Evolutionary conservation across 2,797 vertebrate genomes (phyloP), one percentile per base, ranked within the genome.

Genomic region (Adelosebastes latens): DNA sequence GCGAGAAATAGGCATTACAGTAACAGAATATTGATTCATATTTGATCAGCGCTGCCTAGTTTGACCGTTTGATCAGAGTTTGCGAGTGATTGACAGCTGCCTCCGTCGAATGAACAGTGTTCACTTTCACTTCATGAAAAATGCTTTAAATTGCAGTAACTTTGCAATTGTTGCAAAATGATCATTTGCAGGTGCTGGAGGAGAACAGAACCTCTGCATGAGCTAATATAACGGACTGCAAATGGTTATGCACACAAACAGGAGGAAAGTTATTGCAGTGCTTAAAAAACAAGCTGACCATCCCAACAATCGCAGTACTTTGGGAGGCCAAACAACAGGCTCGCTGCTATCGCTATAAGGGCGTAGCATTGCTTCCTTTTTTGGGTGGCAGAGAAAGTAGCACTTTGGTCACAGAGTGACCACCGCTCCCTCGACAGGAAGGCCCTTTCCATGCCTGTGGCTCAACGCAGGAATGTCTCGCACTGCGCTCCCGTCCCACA

Each of bases 381-480:
- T 91, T 79, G 79, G 90, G 86, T 67, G 86, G 79, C 39, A 68
- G 39, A 87, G 76, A 87, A 91, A 86, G 88, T 61, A 85, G 76
- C 85, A 78, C 36, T 89, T 80, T 85, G 90, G 89, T 90, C 73
- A 60, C 66, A 79, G 53, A 79, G 71, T 82, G 90, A 92, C 90
- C 88, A 74, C 79, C 9, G 63, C 75, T 88, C 73, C 80, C 82
- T 63, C 78, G 71, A 80, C 59, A 86, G 83, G 86, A 91, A 88
- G 88, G 66, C 80, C 80, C 55, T 49, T 73, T 85, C 87, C 86
- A 72, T 80, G 90, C 89, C 85, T 90, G 93, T 89, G 92, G 92
- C 88, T 82, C 65, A 79, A 86, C 86, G 61, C 81, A 92, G 88
- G 93, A 95, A 95, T 95, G 91, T 91, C 83, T 84, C 75, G 68